Evolutionary conservation across 2,888 invertebrate genomes (phyloP), one percentile per base, ranked within the genome.

Genomic region (Nomada fabriciana): DNA sequence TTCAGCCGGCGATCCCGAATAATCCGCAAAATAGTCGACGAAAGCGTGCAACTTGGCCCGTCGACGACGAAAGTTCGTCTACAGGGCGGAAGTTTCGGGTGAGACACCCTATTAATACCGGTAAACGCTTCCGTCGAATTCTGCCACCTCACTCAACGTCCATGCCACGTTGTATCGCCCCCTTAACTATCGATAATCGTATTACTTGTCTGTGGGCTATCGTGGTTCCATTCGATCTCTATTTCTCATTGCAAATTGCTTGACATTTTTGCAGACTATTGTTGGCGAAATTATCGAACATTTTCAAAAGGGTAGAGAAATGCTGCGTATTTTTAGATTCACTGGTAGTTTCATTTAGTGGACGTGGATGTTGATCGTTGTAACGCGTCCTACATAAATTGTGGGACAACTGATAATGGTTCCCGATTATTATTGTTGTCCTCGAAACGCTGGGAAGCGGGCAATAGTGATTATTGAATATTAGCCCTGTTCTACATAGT

Each of bases 181-280:
- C 2, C 3, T 43, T 43, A 65, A 71, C 53, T 73, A 77, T 76
- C 70, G 83, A 65, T 59, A 67, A 82, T 80, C 43, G 57, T 76
- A 70, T 73, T 36, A 36, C 36, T 36, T 36, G 36, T 36, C 36
- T 7, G 36, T 36, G 36, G 5, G 36, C 36, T 36, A 36, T 36
- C 36, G 7, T 7, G 36, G 7, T 36, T 36, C 36, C 36, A 0
- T 7, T 36, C 18, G 53, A 53, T 53, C 53, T 20, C 53, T 53
- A 20, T 53, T 20, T 20, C 53, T 20, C 53, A 10, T 53, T 18
- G n/a, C n/a, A 53, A 20, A 10, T n/a, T 20, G n/a, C 11, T 20
- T 20, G 53, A 53, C n/a, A 9, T 53, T 10, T 20, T 53, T 2
- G n/a, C 10, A 20, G 10, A n/a, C 36, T 7, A 36, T 36, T 15